Evolutionary conservation across 2,113 vertebrate species (phyloP).

Genomic region (Gymnogyps californianus): DNA sequence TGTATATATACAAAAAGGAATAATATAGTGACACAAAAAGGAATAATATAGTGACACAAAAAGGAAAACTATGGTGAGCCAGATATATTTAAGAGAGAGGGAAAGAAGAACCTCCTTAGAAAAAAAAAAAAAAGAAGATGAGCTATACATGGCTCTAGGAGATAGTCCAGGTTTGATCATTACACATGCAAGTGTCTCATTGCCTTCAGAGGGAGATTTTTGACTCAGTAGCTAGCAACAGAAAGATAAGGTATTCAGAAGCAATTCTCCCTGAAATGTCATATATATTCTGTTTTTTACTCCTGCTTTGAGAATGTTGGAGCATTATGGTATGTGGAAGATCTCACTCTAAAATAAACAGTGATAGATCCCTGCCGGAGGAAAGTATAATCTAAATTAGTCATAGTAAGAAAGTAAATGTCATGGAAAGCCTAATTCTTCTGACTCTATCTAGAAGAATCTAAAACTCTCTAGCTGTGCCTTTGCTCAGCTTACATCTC

Average conservation of each 20-base stretch:
- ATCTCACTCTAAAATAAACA: neutral
- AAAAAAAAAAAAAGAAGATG: neutral
- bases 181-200: neutral
- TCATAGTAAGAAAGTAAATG: neutral
- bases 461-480: neutral
- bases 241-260: neutral
- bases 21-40: neutral
- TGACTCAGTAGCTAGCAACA: neutral
- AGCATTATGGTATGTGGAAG: neutral
- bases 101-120: neutral
- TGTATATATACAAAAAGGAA: neutral
- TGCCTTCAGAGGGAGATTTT: neutral
- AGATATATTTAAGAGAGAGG: neutral
- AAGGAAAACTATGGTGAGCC: neutral
- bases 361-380: neutral
- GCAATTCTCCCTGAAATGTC: neutral
- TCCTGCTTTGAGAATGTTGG: neutral
- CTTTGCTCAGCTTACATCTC: neutral
- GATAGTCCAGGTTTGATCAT: neutral
- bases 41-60: neutral
- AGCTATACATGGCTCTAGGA: neutral
- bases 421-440: neutral
- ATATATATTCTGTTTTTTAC: neutral
- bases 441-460: neutral
- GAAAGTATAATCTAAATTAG: neutral